Percentiles rank a stretch among this genome's conserved stretches.
Conservation (phyloP, 2,113 vertebrate species). For the Nycticryphes semicollaris region DNA sequence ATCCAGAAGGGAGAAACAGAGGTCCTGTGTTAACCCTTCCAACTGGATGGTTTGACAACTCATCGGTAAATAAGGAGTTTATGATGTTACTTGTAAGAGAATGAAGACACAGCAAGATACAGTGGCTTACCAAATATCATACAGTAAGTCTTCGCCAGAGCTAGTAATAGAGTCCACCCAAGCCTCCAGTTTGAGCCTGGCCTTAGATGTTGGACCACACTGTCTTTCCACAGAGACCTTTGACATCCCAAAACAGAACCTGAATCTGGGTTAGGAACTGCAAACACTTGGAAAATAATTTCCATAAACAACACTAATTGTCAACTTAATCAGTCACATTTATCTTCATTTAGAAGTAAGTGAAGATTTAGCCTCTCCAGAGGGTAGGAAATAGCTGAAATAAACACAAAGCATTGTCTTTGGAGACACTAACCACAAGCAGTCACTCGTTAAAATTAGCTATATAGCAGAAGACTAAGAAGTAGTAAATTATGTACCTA, state of each 20-base stretch:
- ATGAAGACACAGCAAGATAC: rapidly evolving
- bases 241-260: not conserved
- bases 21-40: not conserved
- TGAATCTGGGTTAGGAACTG: not conserved
- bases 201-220: not conserved
- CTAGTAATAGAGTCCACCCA: not conserved
- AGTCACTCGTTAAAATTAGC: slow-evolving; percentile 17
- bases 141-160: not conserved
- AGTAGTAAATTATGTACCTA: not conserved
- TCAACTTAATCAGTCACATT: slow-evolving; percentile 23
- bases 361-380: slow-evolving; percentile 23
- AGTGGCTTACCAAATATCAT: not conserved
- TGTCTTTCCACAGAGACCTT: not conserved
- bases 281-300: not conserved
- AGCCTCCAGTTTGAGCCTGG: not conserved
- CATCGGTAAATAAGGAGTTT: not conserved
- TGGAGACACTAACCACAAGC: not conserved
- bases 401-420: slow-evolving; percentile 37
- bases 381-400: not conserved
- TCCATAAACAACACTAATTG: slow-evolving; percentile 14
- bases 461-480: not conserved
- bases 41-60: not conserved
- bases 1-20: not conserved
- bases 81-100: not conserved
- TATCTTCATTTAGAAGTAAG: slow-evolving; percentile 20